Conservation (phyloP, 2,888 invertebrate species). For the Euzetes globulus region DNA sequence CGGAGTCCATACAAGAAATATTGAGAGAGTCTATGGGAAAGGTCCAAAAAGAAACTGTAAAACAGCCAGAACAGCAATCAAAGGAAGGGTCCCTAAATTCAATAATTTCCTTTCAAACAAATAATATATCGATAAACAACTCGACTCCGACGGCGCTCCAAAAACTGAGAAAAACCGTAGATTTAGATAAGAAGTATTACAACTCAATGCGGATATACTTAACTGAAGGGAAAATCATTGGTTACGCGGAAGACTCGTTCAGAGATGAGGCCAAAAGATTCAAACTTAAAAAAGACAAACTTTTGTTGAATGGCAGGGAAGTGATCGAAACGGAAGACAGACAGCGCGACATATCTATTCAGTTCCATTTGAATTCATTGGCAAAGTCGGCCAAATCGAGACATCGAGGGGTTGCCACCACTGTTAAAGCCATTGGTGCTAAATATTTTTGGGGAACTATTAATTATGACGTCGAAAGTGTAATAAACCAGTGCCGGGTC, state of each 20-base stretch:
- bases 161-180: neutral
- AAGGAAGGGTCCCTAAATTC: too few relatives aligned
- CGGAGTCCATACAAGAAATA: too few relatives aligned
- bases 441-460: constrained; percentile 11
- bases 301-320: neutral
- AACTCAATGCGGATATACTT: neutral
- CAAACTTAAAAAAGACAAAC: neutral
- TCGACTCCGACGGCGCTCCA: too few relatives aligned
- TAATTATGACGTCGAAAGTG: neutral
- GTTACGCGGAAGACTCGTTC: neutral
- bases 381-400: neutral
- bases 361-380: neutral
- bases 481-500: constrained; percentile 6
- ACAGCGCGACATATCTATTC: neutral
- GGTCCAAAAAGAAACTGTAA: too few relatives aligned
- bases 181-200: constrained; percentile 12
- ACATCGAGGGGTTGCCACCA: neutral
- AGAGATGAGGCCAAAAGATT: neutral
- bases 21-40: too few relatives aligned
- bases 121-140: too few relatives aligned
- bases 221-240: neutral
- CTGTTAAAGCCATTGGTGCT: neutral
- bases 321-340: neutral
- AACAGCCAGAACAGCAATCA: too few relatives aligned
- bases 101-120: too few relatives aligned